Evolutionary conservation across 37 sponge, comb jelly and placozoan species (phyloP).

Genomic region (Haliclona indistincta): DNA sequence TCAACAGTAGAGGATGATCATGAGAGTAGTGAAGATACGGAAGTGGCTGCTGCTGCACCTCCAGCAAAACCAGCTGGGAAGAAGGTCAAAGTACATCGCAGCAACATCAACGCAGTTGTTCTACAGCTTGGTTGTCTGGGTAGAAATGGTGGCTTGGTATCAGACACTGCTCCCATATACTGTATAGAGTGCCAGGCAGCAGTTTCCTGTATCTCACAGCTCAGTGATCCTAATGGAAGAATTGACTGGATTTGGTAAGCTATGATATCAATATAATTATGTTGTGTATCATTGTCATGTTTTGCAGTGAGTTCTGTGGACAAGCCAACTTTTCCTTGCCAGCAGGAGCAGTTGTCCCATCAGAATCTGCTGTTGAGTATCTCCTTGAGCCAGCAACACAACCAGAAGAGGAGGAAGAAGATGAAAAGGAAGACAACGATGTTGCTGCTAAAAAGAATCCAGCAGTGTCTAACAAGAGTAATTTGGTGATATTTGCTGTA

Average conservation of each 20-base stretch:
- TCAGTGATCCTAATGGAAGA: conserved; percentile 24
- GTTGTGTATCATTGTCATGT: neutral
- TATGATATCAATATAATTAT: neutral
- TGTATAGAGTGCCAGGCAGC: conserved; percentile 61
- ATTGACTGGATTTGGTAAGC: conserved; percentile 81
- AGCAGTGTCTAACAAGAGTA: conserved; percentile 21
- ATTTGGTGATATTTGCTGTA: conserved; percentile 81
- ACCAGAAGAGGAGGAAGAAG: conserved; percentile 33
- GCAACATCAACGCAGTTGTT: conserved; percentile 71
- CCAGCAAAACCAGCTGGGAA: conserved; percentile 47
- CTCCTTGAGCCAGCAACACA: conserved; percentile 72
- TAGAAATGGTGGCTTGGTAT: conserved; percentile 14
- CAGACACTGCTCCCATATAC: conserved; percentile 60
- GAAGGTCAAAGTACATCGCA: conserved; percentile 61
- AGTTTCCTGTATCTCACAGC: conserved; percentile 66
- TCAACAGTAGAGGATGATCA: neutral
- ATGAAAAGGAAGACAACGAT: conserved; percentile 20
- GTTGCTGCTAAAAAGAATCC: neutral
- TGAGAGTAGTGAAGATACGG: conserved; percentile 2
- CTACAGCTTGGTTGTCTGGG: conserved; percentile 74
- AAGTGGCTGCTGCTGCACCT: conserved; percentile 12
- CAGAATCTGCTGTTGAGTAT: conserved; percentile 52
- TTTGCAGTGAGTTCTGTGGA: conserved; percentile 88
- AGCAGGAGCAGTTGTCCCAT: conserved; percentile 40
- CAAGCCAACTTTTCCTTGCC: conserved; percentile 43